These are phyloP conservation scores for Meliscaeva auricollis DNA, from an alignment of 2,888 invertebrate genomes.

Conservation along the genomic window DNA sequence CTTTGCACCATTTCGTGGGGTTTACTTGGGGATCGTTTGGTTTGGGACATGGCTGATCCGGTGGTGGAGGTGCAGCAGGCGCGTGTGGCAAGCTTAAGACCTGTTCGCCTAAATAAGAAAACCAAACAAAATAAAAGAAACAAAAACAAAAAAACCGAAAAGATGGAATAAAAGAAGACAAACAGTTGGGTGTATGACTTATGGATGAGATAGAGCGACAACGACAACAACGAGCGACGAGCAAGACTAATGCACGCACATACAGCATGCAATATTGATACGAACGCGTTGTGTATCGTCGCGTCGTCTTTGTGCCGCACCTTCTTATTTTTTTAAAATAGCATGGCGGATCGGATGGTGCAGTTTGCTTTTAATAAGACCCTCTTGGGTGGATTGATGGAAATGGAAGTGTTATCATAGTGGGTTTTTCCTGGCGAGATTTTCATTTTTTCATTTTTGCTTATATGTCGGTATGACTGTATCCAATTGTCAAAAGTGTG, in stretches of 20 bases:
- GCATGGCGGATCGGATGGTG: slow-evolving; percentile 9
- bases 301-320: slow-evolving; percentile 37
- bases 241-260: slow-evolving; percentile 59
- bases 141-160: neutral
- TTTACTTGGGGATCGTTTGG: slow-evolving; percentile 49
- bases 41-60: slow-evolving; percentile 33
- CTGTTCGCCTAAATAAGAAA: slow-evolving; percentile 74
- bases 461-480: too few relatives aligned
- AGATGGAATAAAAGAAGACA: slow-evolving; percentile 12
- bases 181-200: slow-evolving; percentile 71
- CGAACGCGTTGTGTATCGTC: neutral
- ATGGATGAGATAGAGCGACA: slow-evolving; percentile 55
- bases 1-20: slow-evolving; percentile 23
- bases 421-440: slow-evolving; percentile 54
- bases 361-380: slow-evolving; percentile 33
- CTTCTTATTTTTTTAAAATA: slow-evolving; percentile 5
- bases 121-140: slow-evolving; percentile 31
- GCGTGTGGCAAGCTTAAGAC: slow-evolving; percentile 54
- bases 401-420: slow-evolving; percentile 35
- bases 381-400: slow-evolving; percentile 41
- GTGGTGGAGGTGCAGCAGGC: slow-evolving; percentile 9
- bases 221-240: slow-evolving; percentile 9
- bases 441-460: neutral
- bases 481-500: too few relatives aligned
- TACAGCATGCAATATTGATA: slow-evolving; percentile 32